A percentile compares a stretch with the other conserved stretches of the same genome.
Evolutionary conservation across 2,797 vertebrate species (phyloP).

Genomic region (Chelmon rostratus): DNA sequence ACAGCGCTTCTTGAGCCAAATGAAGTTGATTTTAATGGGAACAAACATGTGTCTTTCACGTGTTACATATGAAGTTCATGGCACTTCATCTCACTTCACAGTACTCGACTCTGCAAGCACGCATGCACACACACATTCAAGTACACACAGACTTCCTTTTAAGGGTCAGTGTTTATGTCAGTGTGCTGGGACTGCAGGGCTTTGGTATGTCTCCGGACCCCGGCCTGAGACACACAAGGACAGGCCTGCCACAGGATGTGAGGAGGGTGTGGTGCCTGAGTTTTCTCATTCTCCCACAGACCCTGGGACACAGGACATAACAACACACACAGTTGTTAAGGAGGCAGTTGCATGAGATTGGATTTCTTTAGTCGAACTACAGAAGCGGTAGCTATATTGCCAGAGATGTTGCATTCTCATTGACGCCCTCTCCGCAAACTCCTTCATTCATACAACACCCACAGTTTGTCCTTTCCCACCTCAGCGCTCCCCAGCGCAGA

Average conservation of each 20-base stretch:
- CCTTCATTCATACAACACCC: slow-evolving; percentile 30
- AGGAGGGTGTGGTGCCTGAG: slow-evolving; percentile 73
- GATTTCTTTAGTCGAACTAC: not conserved
- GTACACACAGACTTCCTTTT: slow-evolving; percentile 55
- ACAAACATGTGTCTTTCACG: not conserved
- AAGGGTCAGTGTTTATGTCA: slow-evolving; percentile 65
- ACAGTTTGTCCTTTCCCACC: slow-evolving; percentile 21
- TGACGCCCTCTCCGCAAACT: not conserved
- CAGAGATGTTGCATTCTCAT: not conserved
- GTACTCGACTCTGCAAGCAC: not conserved
- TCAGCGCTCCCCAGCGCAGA: slow-evolving; percentile 24
- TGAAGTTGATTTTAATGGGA: not conserved
- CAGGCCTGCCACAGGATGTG: slow-evolving; percentile 79
- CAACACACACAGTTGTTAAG: slow-evolving; percentile 19
- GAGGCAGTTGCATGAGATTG: not conserved
- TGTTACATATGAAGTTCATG: not conserved
- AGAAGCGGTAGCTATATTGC: not conserved
- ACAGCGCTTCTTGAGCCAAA: not conserved
- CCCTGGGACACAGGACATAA: slow-evolving; percentile 43
- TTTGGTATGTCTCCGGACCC: slow-evolving; percentile 59
- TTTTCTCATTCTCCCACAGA: slow-evolving; percentile 74
- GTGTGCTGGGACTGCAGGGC: slow-evolving; percentile 42
- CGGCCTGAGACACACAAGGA: slow-evolving; percentile 67
- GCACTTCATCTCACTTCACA: not conserved
- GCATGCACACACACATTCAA: slow-evolving; percentile 17